Base-by-base conservation (phyloP, 2,797 vertebrate species). In the Macropodus opercularis region DNA sequence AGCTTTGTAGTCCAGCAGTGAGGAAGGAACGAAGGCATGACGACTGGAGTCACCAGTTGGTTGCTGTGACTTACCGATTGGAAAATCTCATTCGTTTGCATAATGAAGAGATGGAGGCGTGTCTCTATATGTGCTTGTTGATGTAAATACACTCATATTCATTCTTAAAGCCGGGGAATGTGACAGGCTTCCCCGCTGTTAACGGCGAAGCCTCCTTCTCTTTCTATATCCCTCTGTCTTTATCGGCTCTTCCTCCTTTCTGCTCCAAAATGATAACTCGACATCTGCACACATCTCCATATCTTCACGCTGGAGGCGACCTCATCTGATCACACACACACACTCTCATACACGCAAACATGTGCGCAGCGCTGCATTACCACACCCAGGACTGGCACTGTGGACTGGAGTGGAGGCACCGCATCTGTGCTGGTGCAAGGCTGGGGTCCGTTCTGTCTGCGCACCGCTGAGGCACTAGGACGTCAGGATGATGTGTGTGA, bases 281-380 rank as follows among this genome's bases (percentile, higher is more conserved):
- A 69, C 59, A 63, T 72, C 53, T 78, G 81, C 67, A 77, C 67
- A 69, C 36, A 80, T 77, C 69, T 82, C 62, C 73, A 65, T 80
- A 66, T 75, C 59, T 65, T 63, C 58, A 65, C 15, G 18, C 63
- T 6, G 29, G 52, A 73, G 63, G 77, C 17, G 47, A 61, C 52
- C 27, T 57, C 29, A 2, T 29, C 35, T 58, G 43, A 55, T 55
- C 53, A 35, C 34, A 32, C 2, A 62, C 47, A 61, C 60, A 47
- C 60, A 6, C 39, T 44, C 31, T 41, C 63, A 47, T 15, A 40
- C 35, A 36, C 23, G 53, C 32, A 40, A 32, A 55, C 8, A 43
- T 42, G 41, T 11, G 15, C 61, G 34, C 23, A 58, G 42, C 46
- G 31, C 56, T 58, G 64, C 67, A 70, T 69, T 65, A 58, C 17